Conservation (phyloP, 2,113 vertebrate species). For the Neolamprologus falcicula region DNA sequence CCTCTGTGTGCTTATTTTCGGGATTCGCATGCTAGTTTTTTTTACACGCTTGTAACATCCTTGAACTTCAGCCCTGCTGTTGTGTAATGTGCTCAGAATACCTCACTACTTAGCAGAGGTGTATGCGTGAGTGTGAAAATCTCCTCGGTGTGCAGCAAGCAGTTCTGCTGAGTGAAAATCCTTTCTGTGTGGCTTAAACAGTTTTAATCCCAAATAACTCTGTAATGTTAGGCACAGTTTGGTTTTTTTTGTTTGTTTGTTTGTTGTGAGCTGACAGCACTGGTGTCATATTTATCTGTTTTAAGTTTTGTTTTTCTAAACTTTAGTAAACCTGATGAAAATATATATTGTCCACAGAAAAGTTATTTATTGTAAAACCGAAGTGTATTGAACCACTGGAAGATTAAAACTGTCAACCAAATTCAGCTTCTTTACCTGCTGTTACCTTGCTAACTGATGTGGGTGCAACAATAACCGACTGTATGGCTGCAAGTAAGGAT, state of each 20-base stretch:
- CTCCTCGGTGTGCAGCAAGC: background rate
- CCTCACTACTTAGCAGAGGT: slow-evolving; percentile 12
- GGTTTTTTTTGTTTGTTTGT: background rate
- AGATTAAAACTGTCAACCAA: background rate
- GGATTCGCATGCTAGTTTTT: background rate
- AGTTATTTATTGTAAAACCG: background rate
- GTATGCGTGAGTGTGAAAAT: slow-evolving; percentile 12
- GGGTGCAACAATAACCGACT: background rate
- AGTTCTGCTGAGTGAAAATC: background rate
- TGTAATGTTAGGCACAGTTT: background rate
- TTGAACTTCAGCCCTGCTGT: slow-evolving; percentile 29
- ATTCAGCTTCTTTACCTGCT: background rate
- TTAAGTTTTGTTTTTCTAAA: background rate
- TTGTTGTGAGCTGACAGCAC: background rate
- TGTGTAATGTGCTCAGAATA: slow-evolving; percentile 41
- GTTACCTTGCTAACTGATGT: background rate
- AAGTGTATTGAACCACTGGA: background rate
- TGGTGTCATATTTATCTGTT: background rate
- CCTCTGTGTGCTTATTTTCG: background rate
- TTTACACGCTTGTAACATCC: background rate
- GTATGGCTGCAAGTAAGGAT: background rate
- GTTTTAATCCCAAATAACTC: background rate
- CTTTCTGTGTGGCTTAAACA: background rate
- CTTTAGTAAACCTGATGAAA: background rate
- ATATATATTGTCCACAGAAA: background rate